Conservation (phyloP, 1,140 invertebrate genomes). For the Portunus trituberculatus region DNA sequence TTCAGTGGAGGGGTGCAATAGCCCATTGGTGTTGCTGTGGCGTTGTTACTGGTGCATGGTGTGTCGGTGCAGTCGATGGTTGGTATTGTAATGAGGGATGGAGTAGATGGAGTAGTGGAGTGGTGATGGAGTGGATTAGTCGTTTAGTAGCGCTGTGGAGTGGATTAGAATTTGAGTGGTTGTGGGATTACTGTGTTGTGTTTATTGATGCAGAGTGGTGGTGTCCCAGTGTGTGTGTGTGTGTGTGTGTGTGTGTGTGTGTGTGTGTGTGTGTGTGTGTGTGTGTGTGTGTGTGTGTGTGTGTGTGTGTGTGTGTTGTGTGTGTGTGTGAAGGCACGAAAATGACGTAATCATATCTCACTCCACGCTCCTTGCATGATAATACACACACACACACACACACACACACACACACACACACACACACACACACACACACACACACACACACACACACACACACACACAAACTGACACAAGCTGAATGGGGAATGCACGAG, state of each 20-base stretch:
- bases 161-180: not conserved
- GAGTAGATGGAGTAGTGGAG: not conserved
- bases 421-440: slow-evolving; percentile 45
- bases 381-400: not conserved
- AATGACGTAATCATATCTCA: not conserved
- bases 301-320: not conserved
- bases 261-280: slow-evolving; percentile 20
- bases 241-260: not conserved
- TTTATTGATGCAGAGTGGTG: not conserved
- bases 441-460: slow-evolving; percentile 44
- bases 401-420: slow-evolving; percentile 20
- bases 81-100: not conserved
- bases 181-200: not conserved
- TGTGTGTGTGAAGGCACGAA: not conserved
- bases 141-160: not conserved
- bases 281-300: slow-evolving; percentile 18
- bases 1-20: too few species aligned
- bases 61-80: not conserved
- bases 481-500: too few species aligned
- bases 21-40: not conserved
- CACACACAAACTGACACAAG: too few species aligned
- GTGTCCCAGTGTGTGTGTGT: not conserved
- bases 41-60: not conserved
- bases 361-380: not conserved
- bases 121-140: not conserved